These are phyloP conservation scores for Mobula birostris DNA, from an alignment of 2,113 vertebrate genomes.

Conservation along the genomic window DNA sequence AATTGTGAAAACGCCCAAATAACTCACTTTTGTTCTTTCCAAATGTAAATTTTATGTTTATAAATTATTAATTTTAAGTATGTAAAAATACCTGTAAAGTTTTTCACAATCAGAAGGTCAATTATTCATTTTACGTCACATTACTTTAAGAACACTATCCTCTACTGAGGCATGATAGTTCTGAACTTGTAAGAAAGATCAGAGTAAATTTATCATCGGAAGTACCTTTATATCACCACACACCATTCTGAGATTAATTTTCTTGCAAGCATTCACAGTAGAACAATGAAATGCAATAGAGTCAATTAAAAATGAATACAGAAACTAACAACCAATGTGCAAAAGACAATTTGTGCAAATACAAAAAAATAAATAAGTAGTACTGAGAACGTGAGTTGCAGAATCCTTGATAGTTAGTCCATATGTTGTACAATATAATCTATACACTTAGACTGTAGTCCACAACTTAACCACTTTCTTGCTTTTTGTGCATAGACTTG, in stretches of 20 bases:
- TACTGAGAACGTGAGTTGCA: too few relatives aligned
- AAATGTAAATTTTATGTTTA: not conserved
- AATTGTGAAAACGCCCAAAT: not conserved
- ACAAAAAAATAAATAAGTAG: too few relatives aligned
- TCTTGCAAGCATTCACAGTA: too few relatives aligned
- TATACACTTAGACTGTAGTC: not conserved
- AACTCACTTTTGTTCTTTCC: not conserved
- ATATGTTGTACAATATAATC: too few relatives aligned
- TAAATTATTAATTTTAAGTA: not conserved
- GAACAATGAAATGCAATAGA: too few relatives aligned
- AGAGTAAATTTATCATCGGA: too few relatives aligned
- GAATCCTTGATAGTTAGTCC: too few relatives aligned
- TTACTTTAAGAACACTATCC: not conserved
- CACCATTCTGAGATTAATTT: too few relatives aligned
- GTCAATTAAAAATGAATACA: too few relatives aligned
- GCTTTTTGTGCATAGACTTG: not conserved
- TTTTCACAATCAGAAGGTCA: not conserved
- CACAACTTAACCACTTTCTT: not conserved
- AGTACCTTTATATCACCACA: too few relatives aligned
- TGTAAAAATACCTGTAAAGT: not conserved
- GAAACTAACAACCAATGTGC: too few relatives aligned
- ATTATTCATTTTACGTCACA: not conserved
- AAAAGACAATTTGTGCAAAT: too few relatives aligned
- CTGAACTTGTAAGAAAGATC: not conserved
- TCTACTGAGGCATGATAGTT: not conserved